phyloP scores from a whole-genome alignment of 2,113 vertebrate genomes.

The Gambusia holbrooki region DNA sequence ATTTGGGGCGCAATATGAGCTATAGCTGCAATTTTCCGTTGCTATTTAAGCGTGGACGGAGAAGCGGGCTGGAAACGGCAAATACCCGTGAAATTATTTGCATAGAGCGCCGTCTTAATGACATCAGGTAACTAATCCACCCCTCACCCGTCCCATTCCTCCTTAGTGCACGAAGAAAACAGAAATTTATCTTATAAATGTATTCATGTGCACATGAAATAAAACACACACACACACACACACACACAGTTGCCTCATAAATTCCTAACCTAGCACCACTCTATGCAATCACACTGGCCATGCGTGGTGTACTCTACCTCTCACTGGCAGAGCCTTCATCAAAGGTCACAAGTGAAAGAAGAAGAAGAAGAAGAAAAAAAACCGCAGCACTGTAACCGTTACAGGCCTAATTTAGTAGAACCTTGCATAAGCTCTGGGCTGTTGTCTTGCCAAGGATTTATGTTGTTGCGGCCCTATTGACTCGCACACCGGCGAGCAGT shows the following conservation, averaged over 20 bases:
- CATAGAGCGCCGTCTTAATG: conserved; percentile 45
- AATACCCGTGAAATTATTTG: conserved; percentile 59
- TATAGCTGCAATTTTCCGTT: conserved; percentile 12
- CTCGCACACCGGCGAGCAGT: conserved; percentile 68
- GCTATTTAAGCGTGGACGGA: conserved; percentile 39
- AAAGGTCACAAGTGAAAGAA: conserved; percentile 64
- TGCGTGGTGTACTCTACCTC: conserved; percentile 53
- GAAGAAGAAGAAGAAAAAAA: neutral
- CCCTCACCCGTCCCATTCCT: neutral
- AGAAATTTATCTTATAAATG: conserved; percentile 46
- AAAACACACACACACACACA: conserved; percentile 15
- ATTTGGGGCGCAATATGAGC: conserved; percentile 38
- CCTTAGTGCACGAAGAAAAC: conserved; percentile 2
- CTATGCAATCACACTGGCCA: conserved; percentile 54
- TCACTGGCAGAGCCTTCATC: conserved; percentile 61
- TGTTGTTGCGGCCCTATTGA: conserved; percentile 71
- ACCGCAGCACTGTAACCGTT: conserved; percentile 67
- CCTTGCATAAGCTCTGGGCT: conserved; percentile 68
- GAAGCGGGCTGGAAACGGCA: conserved; percentile 61
- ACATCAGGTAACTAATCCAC: conserved; percentile 36
- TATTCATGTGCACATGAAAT: conserved; percentile 32
- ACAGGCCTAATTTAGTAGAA: conserved; percentile 77
- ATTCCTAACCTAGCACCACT: conserved; percentile 50
- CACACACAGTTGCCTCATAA: conserved; percentile 53
- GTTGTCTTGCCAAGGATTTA: conserved; percentile 74